phyloP scores from a whole-genome alignment of 2,113 vertebrate genomes.

The Passer montanus region DNA sequence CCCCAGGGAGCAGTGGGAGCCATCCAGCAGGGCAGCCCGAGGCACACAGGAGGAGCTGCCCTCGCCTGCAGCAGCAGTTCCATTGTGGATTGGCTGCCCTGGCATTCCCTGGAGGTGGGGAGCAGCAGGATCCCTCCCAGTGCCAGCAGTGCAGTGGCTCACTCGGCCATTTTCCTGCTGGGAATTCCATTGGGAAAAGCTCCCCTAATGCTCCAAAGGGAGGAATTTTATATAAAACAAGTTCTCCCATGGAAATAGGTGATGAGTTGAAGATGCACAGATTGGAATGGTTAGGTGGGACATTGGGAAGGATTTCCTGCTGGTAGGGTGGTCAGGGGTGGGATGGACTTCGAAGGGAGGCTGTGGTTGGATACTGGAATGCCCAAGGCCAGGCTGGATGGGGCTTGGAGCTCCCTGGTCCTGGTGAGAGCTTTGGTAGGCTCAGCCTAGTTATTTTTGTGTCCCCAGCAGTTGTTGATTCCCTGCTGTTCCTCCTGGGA shows the following conservation, averaged over 20 bases:
- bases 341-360: neutral
- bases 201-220: neutral
- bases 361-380: neutral
- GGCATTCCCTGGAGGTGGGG: neutral
- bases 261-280: neutral
- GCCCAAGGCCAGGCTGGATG: neutral
- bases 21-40: neutral
- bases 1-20: no score
- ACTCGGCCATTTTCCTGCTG: fast-evolving
- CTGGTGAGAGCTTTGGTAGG: neutral
- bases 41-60: neutral
- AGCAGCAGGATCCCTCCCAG: fast-evolving
- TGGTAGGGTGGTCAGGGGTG: neutral
- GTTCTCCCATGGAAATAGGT: fast-evolving
- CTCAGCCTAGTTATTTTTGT: neutral
- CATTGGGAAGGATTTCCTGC: neutral
- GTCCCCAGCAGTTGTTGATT: neutral
- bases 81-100: fast-evolving
- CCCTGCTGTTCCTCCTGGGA: neutral
- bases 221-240: neutral
- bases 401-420: neutral
- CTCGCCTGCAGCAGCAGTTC: fast-evolving
- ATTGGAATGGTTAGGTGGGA: neutral
- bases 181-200: neutral
- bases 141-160: neutral